Evolutionary conservation across 2,113 vertebrate species (phyloP), one percentile per base, ranked within the genome.

Genomic region (human): DNA sequence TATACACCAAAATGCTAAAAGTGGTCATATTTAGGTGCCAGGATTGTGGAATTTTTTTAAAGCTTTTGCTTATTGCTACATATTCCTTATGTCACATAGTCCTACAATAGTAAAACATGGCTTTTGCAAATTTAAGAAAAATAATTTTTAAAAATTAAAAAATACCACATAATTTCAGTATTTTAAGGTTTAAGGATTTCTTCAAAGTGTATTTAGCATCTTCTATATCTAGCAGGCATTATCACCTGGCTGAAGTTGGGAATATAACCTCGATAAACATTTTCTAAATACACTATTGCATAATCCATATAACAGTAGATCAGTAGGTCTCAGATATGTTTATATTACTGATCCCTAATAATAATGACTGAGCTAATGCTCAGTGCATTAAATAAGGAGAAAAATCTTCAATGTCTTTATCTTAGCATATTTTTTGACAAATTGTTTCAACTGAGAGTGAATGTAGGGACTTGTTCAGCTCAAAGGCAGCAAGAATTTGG

Each of bases 81-180:
- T 61, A 48, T 48, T 75, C n/a, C 27, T 82, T 82, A 86, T 78
- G 92, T 90, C 30, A 66, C 9, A 27, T 84, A 82, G 85, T 96
- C 79, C 48, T 78, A 73, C 43, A 79, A 70, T 35, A 89, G 25
- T 93, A 12, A 76, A 93, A 52, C 14, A 73, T 82, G 90, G 38
- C 75, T 96, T 97, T 91, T 92, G 25, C 52, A 97, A 95, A 84
- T 95, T 84, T 92, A 64, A 93, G n/a, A 84, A 94, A 59, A 82
- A 87, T 40, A 20, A 73, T 89, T 96, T 96, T 93, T 8, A n/a
- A 95, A 97, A 88, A 84, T 83, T 93, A 95, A 94, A 84, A 93
- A 97, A 88, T 50, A 70, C 81, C 88, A 90, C 78, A 86, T 79
- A 94, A 95, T 96, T 90, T 87, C 23, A 96, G 59, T 79, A 92